A percentile compares a stretch with the other conserved stretches of the same genome.
Evolutionary conservation across 2,797 vertebrate species (phyloP).

Genomic region (Craterocephalus amniculus): DNA sequence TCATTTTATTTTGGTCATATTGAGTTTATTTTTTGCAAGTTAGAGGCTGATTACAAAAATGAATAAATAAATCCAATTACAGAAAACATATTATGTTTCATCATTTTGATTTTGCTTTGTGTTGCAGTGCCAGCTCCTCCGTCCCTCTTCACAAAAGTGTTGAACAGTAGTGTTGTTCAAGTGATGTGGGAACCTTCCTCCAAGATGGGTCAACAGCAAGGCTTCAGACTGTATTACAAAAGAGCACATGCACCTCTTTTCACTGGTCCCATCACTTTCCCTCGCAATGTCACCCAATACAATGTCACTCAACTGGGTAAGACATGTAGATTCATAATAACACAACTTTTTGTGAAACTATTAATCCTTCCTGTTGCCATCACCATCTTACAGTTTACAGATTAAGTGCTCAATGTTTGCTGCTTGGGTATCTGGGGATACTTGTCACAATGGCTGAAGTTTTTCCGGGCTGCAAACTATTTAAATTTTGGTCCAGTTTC

Average conservation of each 20-base stretch:
- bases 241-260: conserved; percentile 86
- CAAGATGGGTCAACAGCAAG: conserved; percentile 91
- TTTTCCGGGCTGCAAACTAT: background rate
- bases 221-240: conserved; percentile 94
- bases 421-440: background rate
- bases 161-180: conserved; percentile 90
- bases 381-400: background rate
- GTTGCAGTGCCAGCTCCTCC: conserved; percentile 92
- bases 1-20: background rate
- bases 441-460: background rate
- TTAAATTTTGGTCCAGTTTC: background rate
- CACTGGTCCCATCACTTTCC: conserved; percentile 88
- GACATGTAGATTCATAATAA: conserved; percentile 37
- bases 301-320: conserved; percentile 94
- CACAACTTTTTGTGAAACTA: background rate
- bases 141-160: conserved; percentile 88
- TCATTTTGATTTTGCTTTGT: conserved; percentile 20
- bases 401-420: background rate
- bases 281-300: conserved; percentile 88
- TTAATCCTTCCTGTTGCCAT: background rate
- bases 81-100: conserved; percentile 13
- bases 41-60: background rate
- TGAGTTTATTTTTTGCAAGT: background rate
- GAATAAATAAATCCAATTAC: no score
- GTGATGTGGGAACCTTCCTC: conserved; percentile 91